A percentile compares a stretch with the other conserved stretches of the same genome.
phyloP scores from a whole-genome alignment of 1,140 invertebrate species.

The Maconellicoccus hirsutus region DNA sequence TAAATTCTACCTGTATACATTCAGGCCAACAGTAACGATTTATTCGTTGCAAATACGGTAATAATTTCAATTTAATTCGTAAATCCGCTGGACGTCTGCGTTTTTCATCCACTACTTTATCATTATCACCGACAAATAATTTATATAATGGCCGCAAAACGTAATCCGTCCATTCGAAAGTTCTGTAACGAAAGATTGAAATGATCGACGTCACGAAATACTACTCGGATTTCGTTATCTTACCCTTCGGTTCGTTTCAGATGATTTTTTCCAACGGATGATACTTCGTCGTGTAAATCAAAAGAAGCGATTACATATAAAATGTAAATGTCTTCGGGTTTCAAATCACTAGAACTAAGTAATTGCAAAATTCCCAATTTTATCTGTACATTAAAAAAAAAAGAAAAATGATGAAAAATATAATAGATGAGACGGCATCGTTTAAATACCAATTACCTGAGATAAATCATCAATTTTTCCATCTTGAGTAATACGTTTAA shows the following conservation, averaged over 20 bases:
- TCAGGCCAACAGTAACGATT: slow-evolving; percentile 64
- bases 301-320: neutral
- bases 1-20: slow-evolving; percentile 54
- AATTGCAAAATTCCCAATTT: slow-evolving; percentile 6
- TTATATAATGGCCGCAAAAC: slow-evolving; percentile 60
- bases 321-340: neutral
- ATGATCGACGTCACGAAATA: too few relatives aligned
- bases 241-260: neutral
- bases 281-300: neutral
- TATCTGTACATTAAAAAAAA: neutral
- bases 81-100: slow-evolving; percentile 62
- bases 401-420: neutral
- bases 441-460: neutral
- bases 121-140: slow-evolving; percentile 59
- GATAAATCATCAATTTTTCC: slow-evolving; percentile 1
- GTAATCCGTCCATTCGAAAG: slow-evolving; percentile 61
- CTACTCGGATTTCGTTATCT: neutral
- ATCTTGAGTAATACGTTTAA: slow-evolving; percentile 17
- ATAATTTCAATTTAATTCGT: slow-evolving; percentile 68
- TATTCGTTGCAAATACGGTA: slow-evolving; percentile 70
- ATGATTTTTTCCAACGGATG: neutral
- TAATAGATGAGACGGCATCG: neutral
- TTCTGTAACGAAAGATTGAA: slow-evolving; percentile 39
- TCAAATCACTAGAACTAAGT: neutral
- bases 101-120: slow-evolving; percentile 36